phyloP scores from a whole-genome alignment of 1,140 invertebrate species.

The Triops longicaudatus region DNA sequence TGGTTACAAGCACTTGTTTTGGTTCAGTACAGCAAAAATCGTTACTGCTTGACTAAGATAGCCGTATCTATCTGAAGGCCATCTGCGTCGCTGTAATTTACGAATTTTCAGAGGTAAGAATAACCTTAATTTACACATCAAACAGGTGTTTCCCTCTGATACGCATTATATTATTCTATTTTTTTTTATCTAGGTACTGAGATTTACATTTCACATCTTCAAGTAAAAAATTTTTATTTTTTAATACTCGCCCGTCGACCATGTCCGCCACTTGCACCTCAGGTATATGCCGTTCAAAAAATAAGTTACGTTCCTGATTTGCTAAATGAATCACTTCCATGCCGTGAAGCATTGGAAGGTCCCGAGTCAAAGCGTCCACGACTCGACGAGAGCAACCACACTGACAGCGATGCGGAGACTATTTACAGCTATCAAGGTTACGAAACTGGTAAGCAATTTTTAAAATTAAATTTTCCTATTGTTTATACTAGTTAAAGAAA shows the following conservation, averaged over 20 bases:
- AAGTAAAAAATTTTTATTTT: neutral
- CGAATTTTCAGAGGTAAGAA: too few species aligned
- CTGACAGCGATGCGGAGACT: neutral
- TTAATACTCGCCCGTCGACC: neutral
- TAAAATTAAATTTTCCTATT: too few species aligned
- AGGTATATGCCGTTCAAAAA: constrained; percentile 1
- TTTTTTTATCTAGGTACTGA: too few species aligned
- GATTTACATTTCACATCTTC: too few species aligned
- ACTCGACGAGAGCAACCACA: neutral
- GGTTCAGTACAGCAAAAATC: neutral
- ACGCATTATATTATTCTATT: too few species aligned
- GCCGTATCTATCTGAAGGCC: too few species aligned
- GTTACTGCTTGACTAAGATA: too few species aligned
- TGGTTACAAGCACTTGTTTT: neutral
- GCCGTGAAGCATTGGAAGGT: neutral
- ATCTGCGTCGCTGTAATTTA: too few species aligned
- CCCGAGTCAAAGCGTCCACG: neutral
- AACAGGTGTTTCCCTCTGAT: too few species aligned
- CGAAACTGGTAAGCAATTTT: constrained; percentile 19
- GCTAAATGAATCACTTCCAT: neutral
- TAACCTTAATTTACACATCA: too few species aligned
- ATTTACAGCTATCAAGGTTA: constrained; percentile 16
- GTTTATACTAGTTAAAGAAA: too few species aligned
- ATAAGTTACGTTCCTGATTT: neutral
- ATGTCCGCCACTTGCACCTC: neutral